Evolutionary conservation across 1,140 invertebrate genomes (phyloP).

Genomic region (Drosophila sechellia): DNA sequence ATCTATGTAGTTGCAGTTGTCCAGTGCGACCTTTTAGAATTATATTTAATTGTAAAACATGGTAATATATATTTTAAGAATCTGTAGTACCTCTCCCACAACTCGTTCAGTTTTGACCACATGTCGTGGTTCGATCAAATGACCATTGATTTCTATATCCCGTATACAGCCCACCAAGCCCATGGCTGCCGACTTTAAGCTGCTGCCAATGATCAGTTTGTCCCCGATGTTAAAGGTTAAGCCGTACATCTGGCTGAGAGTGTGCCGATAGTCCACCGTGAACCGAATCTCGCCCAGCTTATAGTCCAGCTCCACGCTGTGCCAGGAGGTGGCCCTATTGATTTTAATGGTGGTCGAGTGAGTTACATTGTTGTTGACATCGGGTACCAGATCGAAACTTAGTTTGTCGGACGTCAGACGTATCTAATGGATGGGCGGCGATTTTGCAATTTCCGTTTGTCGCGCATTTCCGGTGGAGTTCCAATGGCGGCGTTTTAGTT

Average conservation of each 20-base stretch:
- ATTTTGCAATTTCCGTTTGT: slow-evolving; percentile 81
- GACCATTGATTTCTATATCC: slow-evolving; percentile 92
- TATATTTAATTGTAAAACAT: too few relatives aligned
- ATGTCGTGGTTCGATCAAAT: slow-evolving; percentile 89
- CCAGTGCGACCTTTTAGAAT: slow-evolving; percentile 88
- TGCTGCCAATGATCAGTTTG: slow-evolving; percentile 91
- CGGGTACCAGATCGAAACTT: slow-evolving; percentile 91
- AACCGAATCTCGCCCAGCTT: slow-evolving; percentile 90
- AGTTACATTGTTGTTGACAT: slow-evolving; percentile 89
- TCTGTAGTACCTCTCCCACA: slow-evolving; percentile 87
- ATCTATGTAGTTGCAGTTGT: slow-evolving; percentile 96
- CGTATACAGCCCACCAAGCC: slow-evolving; percentile 96
- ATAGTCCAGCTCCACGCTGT: slow-evolving; percentile 91
- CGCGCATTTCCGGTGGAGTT: slow-evolving; percentile 71
- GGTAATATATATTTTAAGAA: too few relatives aligned
- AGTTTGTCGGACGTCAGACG: slow-evolving; percentile 92
- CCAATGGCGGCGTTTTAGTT: background rate
- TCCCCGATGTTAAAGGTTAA: slow-evolving; percentile 87
- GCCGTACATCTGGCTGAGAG: slow-evolving; percentile 88
- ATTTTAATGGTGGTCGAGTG: slow-evolving; percentile 92
- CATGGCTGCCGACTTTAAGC: slow-evolving; percentile 87
- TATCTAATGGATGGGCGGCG: slow-evolving; percentile 85
- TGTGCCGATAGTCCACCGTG: slow-evolving; percentile 90
- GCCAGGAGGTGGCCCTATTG: slow-evolving; percentile 90
- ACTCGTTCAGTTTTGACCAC: slow-evolving; percentile 92